These are phyloP conservation scores for Lathamus discolor DNA, from an alignment of 2,113 vertebrate species.

Conservation along the genomic window DNA sequence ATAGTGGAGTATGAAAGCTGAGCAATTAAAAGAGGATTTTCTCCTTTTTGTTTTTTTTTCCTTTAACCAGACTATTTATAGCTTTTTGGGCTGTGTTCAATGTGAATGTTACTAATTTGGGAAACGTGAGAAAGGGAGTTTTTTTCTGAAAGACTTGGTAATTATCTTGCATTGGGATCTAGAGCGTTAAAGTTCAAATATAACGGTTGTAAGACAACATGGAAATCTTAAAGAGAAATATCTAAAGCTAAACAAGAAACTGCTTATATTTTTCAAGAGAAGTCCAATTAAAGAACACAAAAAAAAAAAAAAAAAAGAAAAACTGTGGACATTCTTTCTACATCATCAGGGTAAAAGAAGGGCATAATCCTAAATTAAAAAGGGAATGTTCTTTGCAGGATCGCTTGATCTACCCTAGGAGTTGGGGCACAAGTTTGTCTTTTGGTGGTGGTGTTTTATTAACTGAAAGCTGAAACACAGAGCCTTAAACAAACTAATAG, in stretches of 20 bases:
- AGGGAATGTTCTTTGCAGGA: not conserved
- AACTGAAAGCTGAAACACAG: not conserved
- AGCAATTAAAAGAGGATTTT: not conserved
- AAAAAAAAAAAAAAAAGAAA: not conserved
- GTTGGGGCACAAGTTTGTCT: not conserved
- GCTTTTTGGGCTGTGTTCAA: not conserved
- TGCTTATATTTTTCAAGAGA: not conserved
- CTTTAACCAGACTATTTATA: conserved; percentile 20
- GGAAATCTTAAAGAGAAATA: not conserved
- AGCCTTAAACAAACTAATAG: not conserved
- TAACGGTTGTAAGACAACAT: not conserved
- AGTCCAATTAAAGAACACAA: not conserved
- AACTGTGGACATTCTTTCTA: not conserved
- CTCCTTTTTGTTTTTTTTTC: not conserved
- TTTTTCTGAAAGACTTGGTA: conserved; percentile 1
- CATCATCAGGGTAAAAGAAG: not conserved
- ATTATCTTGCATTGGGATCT: conserved; percentile 34
- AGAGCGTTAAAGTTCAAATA: conserved; percentile 12
- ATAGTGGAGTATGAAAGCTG: not conserved
- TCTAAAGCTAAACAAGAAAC: not conserved
- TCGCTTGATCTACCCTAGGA: not conserved
- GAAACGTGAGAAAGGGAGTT: conserved; percentile 57
- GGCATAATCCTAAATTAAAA: not conserved
- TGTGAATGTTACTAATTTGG: conserved; percentile 53
- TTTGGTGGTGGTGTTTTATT: not conserved